Evolutionary conservation across 2,113 vertebrate species (phyloP), one percentile per base, ranked within the genome.

Genomic region (Antennarius striatus): DNA sequence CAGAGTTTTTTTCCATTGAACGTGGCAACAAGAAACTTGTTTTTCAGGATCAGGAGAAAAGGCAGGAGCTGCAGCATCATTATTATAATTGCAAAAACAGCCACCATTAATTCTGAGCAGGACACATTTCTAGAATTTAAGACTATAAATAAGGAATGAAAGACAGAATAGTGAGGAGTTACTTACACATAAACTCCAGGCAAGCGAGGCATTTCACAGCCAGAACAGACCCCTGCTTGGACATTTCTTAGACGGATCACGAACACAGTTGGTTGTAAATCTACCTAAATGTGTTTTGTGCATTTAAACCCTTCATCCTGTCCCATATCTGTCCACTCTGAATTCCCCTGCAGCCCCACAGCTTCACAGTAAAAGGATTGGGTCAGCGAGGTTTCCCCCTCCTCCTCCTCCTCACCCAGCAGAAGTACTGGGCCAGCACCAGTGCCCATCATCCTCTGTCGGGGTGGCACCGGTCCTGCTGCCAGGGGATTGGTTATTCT

Each of bases 171-270:
- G 4, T 15, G 4, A 30, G n/a, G 56, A 15, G 62, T 6, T 65
- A 83, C 87, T 90, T 47, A 89, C 87, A 1, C 68, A 86, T 80
- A 1, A 86, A 85, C 56, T 88, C 84, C 73, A 88, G 30, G 0
- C 84, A 87, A 58, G 87, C 84, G 6, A 89, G 82, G 11, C 63
- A 87, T 43, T 87, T 90, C 68, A 87, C 67, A 0, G 81, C 75
- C 3, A 85, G 71, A 48, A 83, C 64, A 3, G 71, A 89, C 5
- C 79, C 58, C 64, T 69, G 80, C 57, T 69, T 74, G 76, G 79
- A 72, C 85, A 90, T 85, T 29, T 69, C 59, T 63, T 22, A 22
- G 22, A 22, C 75, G 46, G 50, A 49, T 30, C 48, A 3, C 75
- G 56, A 52, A 3, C 16, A 30, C 55, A 2, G 56, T 56, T 0